These are phyloP conservation scores for Rhinichthys klamathensis DNA, from an alignment of 2,113 vertebrate genomes.

Conservation along the genomic window DNA sequence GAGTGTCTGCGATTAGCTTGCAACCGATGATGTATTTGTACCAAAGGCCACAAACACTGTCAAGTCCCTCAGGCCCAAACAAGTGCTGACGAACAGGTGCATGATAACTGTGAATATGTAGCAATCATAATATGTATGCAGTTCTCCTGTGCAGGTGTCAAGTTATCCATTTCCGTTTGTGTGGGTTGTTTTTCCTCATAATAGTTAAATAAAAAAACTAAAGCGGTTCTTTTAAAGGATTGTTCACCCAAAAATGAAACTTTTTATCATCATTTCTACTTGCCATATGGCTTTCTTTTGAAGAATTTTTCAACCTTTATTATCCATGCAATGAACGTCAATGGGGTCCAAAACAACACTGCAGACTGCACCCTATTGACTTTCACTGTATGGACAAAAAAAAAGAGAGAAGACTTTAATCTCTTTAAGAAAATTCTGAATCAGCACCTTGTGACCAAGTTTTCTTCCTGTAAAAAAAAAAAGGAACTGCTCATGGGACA, in stretches of 20 bases:
- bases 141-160: not conserved
- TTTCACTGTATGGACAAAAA: not conserved
- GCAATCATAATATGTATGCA: not conserved
- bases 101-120: not conserved
- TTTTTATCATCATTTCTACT: not conserved
- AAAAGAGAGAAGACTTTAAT: not conserved
- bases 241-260: too few species aligned
- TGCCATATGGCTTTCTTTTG: not conserved
- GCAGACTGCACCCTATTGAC: not conserved
- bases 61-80: not conserved
- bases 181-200: not conserved
- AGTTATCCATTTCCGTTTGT: not conserved
- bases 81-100: not conserved
- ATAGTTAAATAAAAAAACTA: not conserved
- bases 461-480: not conserved
- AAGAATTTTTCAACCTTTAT: not conserved
- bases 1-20: not conserved
- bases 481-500: not conserved
- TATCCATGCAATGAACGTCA: not conserved
- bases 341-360: not conserved
- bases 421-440: not conserved
- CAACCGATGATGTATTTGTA: not conserved
- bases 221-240: not conserved
- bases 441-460: not conserved
- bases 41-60: not conserved